These are phyloP conservation scores for Epinotia brunnichana DNA, from an alignment of 2,888 invertebrate species.

Conservation along the genomic window DNA sequence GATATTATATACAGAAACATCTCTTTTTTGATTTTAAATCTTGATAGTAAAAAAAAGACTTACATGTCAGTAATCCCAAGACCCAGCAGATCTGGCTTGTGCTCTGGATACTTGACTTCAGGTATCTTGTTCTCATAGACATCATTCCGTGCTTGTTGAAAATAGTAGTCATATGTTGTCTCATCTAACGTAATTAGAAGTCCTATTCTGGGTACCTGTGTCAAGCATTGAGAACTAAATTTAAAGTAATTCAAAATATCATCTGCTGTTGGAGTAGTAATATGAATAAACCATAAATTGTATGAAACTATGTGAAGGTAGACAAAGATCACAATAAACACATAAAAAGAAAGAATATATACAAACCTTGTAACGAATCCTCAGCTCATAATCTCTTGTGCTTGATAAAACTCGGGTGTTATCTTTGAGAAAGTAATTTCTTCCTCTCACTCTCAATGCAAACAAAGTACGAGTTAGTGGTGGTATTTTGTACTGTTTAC, in stretches of 20 bases:
- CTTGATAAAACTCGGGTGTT: conserved; percentile 76
- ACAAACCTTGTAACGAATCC: conserved; percentile 90
- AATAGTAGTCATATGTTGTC: conserved; percentile 92
- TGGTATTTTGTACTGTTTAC: conserved; percentile 88
- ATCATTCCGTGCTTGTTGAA: conserved; percentile 92
- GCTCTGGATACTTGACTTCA: conserved; percentile 90
- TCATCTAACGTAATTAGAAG: conserved; percentile 87
- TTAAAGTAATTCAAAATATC: background rate
- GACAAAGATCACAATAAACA: background rate
- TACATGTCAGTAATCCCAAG: conserved; percentile 94
- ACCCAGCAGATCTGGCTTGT: conserved; percentile 91
- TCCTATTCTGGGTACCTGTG: conserved; percentile 84
- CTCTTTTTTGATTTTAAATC: no score
- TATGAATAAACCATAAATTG: background rate
- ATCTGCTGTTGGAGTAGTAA: background rate
- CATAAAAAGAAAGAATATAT: background rate
- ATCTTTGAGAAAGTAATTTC: conserved; percentile 88
- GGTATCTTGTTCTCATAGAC: conserved; percentile 90
- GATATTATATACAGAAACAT: no score
- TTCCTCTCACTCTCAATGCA: conserved; percentile 86
- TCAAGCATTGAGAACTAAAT: conserved; percentile 30
- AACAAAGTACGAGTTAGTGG: conserved; percentile 91
- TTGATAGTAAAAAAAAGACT: conserved; percentile 51
- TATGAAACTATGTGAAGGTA: background rate
- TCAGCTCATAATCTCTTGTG: conserved; percentile 87